phyloP scores from a whole-genome alignment of 2,113 vertebrate species.

The Xiphophorus maculatus region DNA sequence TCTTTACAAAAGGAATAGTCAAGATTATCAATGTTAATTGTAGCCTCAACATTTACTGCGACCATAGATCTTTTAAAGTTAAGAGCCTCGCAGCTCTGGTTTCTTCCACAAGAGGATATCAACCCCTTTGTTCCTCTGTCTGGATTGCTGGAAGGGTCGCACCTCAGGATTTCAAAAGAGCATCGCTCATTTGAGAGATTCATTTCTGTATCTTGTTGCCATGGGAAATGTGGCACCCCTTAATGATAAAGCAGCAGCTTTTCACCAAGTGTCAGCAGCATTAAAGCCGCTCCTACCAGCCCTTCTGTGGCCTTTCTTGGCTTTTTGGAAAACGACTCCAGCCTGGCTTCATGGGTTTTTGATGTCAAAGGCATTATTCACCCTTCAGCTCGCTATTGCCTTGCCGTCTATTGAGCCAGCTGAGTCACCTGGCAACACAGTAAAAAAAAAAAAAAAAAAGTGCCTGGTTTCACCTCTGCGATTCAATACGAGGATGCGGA shows the following conservation, averaged over 20 bases:
- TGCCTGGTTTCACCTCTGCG: constrained; percentile 40
- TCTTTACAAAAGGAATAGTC: neutral
- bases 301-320: constrained; percentile 31
- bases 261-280: constrained; percentile 29
- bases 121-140: constrained; percentile 7
- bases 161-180: constrained; percentile 17
- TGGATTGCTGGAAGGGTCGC: neutral
- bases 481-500: constrained; percentile 35
- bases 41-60: neutral
- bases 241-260: constrained; percentile 45
- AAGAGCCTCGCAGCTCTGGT: neutral
- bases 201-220: constrained; percentile 40
- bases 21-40: neutral
- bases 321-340: constrained; percentile 47
- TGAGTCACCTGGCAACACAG: constrained; percentile 62
- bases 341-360: constrained; percentile 50
- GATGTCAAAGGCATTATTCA: constrained; percentile 67
- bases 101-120: neutral
- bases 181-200: constrained; percentile 23
- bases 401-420: constrained; percentile 35
- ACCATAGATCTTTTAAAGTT: neutral
- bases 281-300: constrained; percentile 43
- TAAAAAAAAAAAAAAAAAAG: constrained; percentile 32
- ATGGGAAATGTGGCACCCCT: constrained; percentile 25
- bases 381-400: constrained; percentile 36